Evolutionary conservation across 2,797 vertebrate species (phyloP).

Genomic region (Syndactyla subalaris): DNA sequence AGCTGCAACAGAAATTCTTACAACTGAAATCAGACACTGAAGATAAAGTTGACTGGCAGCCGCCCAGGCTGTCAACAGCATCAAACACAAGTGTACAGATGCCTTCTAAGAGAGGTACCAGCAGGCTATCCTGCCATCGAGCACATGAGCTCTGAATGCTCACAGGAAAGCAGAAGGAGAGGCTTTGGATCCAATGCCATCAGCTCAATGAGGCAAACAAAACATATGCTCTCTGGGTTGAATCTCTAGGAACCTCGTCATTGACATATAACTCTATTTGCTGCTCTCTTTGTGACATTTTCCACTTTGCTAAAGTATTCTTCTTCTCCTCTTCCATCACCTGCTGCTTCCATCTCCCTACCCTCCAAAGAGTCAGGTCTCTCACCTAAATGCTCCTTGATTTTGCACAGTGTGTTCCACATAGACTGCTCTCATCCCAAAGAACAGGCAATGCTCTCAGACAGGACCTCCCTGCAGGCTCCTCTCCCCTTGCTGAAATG

Average conservation of each 20-base stretch:
- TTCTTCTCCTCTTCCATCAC: background rate
- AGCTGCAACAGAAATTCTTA: background rate
- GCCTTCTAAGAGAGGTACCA: conserved; percentile 43
- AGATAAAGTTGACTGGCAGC: conserved; percentile 57
- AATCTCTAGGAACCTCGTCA: background rate
- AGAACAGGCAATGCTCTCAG: background rate
- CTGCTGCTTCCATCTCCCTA: background rate
- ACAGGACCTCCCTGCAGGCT: background rate
- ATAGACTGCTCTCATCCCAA: background rate
- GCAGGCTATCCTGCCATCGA: background rate
- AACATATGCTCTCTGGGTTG: background rate
- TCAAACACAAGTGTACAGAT: conserved; percentile 9
- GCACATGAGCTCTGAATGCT: background rate
- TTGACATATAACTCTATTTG: background rate
- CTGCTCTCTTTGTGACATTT: background rate
- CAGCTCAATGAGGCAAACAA: conserved; percentile 29
- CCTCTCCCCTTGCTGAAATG: background rate
- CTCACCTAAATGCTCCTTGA: background rate
- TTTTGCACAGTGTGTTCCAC: background rate
- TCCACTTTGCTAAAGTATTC: background rate
- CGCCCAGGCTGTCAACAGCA: conserved; percentile 39
- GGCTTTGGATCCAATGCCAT: background rate
- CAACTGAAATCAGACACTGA: conserved; percentile 26
- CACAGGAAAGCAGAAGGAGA: conserved; percentile 8
- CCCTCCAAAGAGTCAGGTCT: background rate